Evolutionary conservation across 92 coral and sea anemone genomes (phyloP), one percentile per base, ranked within the genome.

Genomic region (Micromussa lordhowensis): DNA sequence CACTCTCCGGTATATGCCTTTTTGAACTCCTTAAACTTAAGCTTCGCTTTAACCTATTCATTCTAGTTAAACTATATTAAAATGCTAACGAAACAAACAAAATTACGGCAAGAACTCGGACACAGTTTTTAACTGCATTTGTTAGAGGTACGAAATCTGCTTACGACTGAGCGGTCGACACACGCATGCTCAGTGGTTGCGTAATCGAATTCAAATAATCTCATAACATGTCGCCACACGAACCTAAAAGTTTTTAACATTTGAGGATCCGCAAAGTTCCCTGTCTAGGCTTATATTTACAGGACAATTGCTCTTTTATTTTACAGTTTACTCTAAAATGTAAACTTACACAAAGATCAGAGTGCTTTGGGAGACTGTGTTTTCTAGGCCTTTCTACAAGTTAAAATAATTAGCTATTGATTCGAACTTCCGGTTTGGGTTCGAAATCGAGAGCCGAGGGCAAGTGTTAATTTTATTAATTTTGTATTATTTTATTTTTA

Each of bases 1-100:
- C 93, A 69, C 99, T 97, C 77, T 97, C 99, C 21, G 99, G 99
- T 79, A 97, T 96, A 79, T 93, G 98, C 54, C 99, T 90, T 53
- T 96, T 93, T 29, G 99, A 97, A 38, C 98, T 94, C 68, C 99
- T 92, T 69, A 97, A 90, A 88, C 99, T 97, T 6, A 97, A 82
- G 73, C 98, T 96, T 85, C 99, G 96, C 81, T 92, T 94, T 58
- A 97, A 77, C 87, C 93, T 92, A 88, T 97, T 96, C 99, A 97
- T 97, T 28, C 66, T 89, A 69, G 87, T 75, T 73, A 49, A 22
- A 58, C 38, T 63, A 69, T 59, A 55, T 51, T 58, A 19, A 38
- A 84, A 78, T 49, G 26, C 66, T 75, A 87, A 77, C 77, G 48
- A 85, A 81, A 85, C 32, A 79, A 87, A 34, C 48, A 44, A 34